Evolutionary conservation across 2,113 vertebrate genomes (phyloP), one percentile per base, ranked within the genome.

Genomic region (Hippocampus barbouri): DNA sequence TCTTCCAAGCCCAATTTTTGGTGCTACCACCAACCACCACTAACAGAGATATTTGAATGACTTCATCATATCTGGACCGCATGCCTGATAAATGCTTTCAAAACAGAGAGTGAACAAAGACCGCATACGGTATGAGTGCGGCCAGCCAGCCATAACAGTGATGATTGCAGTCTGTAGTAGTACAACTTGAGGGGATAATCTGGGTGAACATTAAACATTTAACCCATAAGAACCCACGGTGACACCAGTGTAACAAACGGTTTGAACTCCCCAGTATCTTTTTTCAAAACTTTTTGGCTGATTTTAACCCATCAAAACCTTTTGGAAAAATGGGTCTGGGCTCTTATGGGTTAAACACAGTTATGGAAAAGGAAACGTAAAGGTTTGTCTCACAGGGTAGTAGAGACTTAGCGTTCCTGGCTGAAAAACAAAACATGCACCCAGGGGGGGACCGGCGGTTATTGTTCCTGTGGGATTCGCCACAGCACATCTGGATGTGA

Each of bases 401-500:
- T 14, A 27, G 23, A 8, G 41, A 25, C 18, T 18, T 5, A 27
- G 8, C 7, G 23, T 66, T 73, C 66, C 74, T 72, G 76, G 61
- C 77, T 82, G 71, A 86, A 88, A 91, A 90, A 82, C 78, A 83
- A 82, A 81, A 77, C 41, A 40, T 72, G 71, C 27, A 83, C 60
- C 77, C 79, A 71, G 76, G 82, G 54, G 71, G 74, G 56, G 72
- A 25, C 30, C 10, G 2, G 60, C 30, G 61, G 45, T 68, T 40
- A 79, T 84, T 87, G 75, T 76, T 56, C 83, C 83, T 87, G 60
- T 77, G 79, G 84, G 74, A 76, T 87, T 82, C 78, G 77, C 79
- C 84, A 82, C 79, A 70, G 60, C 76, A 87, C 92, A 93, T 92
- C 89, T 93, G 91, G 89, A 92, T 88, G 78, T 77, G 71, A 91